Percentiles rank a stretch among this genome's conserved stretches.
phyloP scores from a whole-genome alignment of 2,888 invertebrate species.

The Alitta virens region DNA sequence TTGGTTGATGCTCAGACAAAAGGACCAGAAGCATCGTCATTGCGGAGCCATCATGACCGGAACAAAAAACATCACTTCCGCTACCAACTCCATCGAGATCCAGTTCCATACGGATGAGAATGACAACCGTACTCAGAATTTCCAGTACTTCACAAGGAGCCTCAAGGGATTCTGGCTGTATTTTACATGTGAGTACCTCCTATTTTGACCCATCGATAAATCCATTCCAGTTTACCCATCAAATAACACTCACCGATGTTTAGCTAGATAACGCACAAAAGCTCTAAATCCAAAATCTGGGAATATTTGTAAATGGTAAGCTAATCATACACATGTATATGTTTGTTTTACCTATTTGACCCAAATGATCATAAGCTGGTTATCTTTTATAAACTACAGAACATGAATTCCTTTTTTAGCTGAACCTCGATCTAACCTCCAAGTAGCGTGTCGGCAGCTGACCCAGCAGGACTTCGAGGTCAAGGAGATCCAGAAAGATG shows the following conservation, averaged over 20 bases:
- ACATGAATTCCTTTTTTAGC: conserved; percentile 11
- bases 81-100: conserved; percentile 19
- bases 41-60: conserved; percentile 32
- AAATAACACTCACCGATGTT: too few species aligned
- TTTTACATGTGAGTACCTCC: conserved; percentile 22
- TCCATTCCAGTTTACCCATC: too few species aligned
- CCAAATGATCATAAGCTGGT: too few species aligned
- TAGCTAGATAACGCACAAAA: too few species aligned
- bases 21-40: conserved; percentile 28
- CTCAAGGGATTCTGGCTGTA: conserved; percentile 32
- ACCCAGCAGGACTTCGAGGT: conserved; percentile 18
- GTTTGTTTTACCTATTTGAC: too few species aligned
- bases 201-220: too few species aligned
- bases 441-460: conserved; percentile 23
- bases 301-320: too few species aligned
- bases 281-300: too few species aligned
- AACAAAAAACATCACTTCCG: conserved; percentile 26
- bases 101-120: conserved; percentile 29
- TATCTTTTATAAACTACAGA: too few species aligned
- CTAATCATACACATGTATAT: too few species aligned
- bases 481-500: conserved; percentile 23
- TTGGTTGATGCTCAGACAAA: conserved; percentile 31
- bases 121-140: conserved; percentile 27
- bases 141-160: conserved; percentile 28
- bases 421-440: conserved; percentile 16